Percentiles rank a stretch among this genome's conserved stretches.
Conservation (phyloP, 2,113 vertebrate genomes). For the Puntigrus tetrazona region DNA sequence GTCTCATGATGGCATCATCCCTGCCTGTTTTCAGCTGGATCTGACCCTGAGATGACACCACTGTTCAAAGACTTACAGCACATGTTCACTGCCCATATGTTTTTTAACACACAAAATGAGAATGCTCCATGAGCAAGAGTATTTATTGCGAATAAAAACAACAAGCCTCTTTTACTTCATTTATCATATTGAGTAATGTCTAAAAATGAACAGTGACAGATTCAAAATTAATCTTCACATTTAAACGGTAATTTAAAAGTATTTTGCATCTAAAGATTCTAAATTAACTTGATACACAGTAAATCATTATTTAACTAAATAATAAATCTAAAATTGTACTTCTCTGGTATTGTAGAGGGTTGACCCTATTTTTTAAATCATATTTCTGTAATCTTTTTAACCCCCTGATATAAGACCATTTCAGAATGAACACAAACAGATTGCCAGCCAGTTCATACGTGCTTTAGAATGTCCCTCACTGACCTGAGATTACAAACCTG, state of each 20-base stretch:
- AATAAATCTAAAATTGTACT: not conserved
- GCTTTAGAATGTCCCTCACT: not conserved
- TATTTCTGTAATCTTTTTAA: no score
- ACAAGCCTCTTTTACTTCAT: not conserved
- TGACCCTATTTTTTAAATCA: not conserved
- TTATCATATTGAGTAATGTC: not conserved
- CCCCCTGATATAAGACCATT: not conserved
- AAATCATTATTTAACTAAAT: not conserved
- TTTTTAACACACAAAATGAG: slow-evolving; percentile 10
- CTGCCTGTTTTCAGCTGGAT: slow-evolving; percentile 19
- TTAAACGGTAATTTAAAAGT: not conserved
- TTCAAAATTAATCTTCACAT: not conserved
- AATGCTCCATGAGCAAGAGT: slow-evolving; percentile 28
- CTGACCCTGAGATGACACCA: slow-evolving; percentile 20
- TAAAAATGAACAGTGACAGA: not conserved
- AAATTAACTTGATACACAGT: not conserved
- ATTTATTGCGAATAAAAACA: slow-evolving; percentile 38
- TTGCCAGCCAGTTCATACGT: not conserved
- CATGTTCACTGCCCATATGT: not conserved
- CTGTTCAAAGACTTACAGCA: not conserved
- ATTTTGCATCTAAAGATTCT: not conserved
- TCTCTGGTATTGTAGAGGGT: not conserved
- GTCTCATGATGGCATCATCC: slow-evolving; percentile 5
- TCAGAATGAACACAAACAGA: not conserved
- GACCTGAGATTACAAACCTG: not conserved